Base-by-base conservation (phyloP, 2,113 vertebrate species). In the Brachyistius frenatus region DNA sequence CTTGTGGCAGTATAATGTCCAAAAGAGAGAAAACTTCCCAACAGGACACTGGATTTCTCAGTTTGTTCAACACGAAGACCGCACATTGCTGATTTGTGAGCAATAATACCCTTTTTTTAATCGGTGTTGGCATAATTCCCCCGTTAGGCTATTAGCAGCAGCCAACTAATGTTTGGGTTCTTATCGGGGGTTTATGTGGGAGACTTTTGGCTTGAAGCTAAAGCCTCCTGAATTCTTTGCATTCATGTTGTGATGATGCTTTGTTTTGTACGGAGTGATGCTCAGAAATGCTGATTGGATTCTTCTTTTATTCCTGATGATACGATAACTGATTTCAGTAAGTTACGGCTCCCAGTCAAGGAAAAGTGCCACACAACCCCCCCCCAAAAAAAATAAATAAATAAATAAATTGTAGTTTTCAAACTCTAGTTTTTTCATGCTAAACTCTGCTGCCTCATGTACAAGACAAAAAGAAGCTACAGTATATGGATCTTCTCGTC, bases 61-160 rank as follows among this genome's bases (percentile, higher is more conserved):
- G 16, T 8, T 11, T 35, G 44, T 32, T 50, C 50, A 8, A 35
- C 14, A 10, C 14, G 15, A 7, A 33, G 15, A 49, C 44, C 5
- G 3, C 15, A 46, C 15, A 61, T 49, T 71, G 52, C 52, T 50
- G 61, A 78, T 64, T 41, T 33, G 23, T n/a, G 35, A 57, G 35
- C 33, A 4, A 41, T 4, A 37, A 37, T 14, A 31, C 13, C 44
- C 15, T 63, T 23, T 44, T 64, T 23, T 64, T 50, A 47, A 31
- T 46, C 62, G 47, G 64, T 63, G 49, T 55, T 55, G 32, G 57
- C 32, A 55, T 69, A 69, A 55, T 53, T 47, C 50, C 49, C 9
- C 23, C 30, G 62, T 60, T 63, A 73, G 23, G 16, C 58, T 41
- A 30, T 3, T 32, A 49, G 47, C 37, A 30, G 47, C 47, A 62